Base-by-base conservation (phyloP, 1,140 invertebrate species). In the Chelonus insularis region DNA sequence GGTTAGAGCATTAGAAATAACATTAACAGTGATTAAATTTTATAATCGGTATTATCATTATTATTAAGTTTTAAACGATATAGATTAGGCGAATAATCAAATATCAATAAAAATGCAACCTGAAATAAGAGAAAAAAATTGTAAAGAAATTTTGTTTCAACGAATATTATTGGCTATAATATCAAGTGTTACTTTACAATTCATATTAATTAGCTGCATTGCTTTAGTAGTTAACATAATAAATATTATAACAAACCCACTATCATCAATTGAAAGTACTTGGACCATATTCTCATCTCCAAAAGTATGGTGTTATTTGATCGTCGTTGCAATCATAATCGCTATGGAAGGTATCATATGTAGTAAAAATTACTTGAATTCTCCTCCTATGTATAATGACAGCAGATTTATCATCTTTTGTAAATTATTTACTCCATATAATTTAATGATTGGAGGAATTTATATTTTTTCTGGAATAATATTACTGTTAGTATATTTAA, bases 321-420 rank as follows among this genome's bases (percentile, higher is more conserved):
- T 85, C n/a, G 73, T 85, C 1, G 76, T 88, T 8, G 67, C 81
- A 1, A 61, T 71, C 0, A 75, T 86, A 0, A 82, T 86, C 6
- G 78, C 85, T 25, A 64, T 84, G 1, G 85, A 87, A 69, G 84
- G 85, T n/a, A 66, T 87, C 1, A 74, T 86, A 1, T 83, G 84
- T 57, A 84, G 83, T n/a, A 87, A 86, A 70, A 83, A 82, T 59
- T 86, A 86, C 60, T 68, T 87, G 0, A 77, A 78, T 9, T 74
- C 78, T 29, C 16, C 14, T 5, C 72, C 81, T 9, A 63, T 77
- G 0, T 86, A 86, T 61, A 77, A 82, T 52, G 84, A 83, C 55
- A 88, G 84, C 32, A 83, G 87, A 74, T 88, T 89, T 66, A 75
- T 80, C 18, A 85, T 86, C 71, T 82, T 89, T 36, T 73, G 85